phyloP scores from a whole-genome alignment of 2,797 vertebrate species.

The Karalla daura region DNA sequence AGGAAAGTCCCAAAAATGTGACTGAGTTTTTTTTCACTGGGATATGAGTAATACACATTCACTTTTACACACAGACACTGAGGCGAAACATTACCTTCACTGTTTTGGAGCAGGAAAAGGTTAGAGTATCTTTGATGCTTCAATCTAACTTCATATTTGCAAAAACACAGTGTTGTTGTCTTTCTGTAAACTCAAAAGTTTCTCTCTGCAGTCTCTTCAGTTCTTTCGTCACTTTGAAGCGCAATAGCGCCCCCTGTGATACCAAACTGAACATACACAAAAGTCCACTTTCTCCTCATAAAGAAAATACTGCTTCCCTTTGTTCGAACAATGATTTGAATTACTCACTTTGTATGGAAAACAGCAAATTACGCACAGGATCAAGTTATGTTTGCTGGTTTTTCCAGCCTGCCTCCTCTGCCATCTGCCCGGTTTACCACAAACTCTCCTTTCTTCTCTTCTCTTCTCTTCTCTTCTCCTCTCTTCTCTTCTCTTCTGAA shows the following conservation, averaged over 20 bases:
- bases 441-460: conserved; percentile 2
- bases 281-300: not conserved
- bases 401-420: conserved; percentile 44
- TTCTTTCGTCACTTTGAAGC: conserved; percentile 26
- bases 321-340: conserved; percentile 6
- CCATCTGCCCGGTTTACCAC: conserved; percentile 54
- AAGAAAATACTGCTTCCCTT: not conserved
- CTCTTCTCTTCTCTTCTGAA: conserved; percentile 19
- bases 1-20: too few relatives aligned
- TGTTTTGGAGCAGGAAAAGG: not conserved
- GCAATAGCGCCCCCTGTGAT: conserved; percentile 73
- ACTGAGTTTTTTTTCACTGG: too few relatives aligned
- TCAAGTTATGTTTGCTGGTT: conserved; percentile 30
- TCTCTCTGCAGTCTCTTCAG: not conserved
- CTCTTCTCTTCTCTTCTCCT: conserved; percentile 9
- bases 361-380: conserved; percentile 42
- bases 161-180: not conserved
- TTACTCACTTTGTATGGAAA: conserved; percentile 22
- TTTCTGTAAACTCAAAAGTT: not conserved
- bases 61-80: conserved; percentile 11
- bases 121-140: not conserved
- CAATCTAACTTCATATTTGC: not conserved
- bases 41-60: not conserved
- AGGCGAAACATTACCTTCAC: not conserved
- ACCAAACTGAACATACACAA: not conserved